Base-by-base conservation (phyloP, 2,888 invertebrate species). In the Drosophila macrospina region DNA sequence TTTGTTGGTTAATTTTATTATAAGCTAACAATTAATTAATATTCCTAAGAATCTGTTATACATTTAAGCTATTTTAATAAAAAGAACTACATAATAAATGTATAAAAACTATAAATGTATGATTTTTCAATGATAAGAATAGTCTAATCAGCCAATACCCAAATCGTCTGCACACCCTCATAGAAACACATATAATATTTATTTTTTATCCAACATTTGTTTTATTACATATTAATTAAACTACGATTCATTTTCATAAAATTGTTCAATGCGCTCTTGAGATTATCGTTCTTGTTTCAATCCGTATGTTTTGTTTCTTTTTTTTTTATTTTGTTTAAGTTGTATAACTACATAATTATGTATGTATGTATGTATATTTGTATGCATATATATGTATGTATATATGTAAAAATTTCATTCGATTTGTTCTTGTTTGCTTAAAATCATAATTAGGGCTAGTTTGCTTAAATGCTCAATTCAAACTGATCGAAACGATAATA, bases 251-350 rank as follows among this genome's bases (percentile, higher is more conserved):
- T 69, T 74, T 80, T 72, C 79, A 74, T 85, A 79, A 83, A 84
- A 84, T 85, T 84, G 74, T 77, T 80, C 69, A 83, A 85, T 84
- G 78, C 77, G 74, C 47, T 83, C 68, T 68, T 75, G 79, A 82
- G 79, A 80, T 75, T 74, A 59, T 67, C 74, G 57, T 64, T 72
- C 50, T 62, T 37, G 20, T 63, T 63, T 50, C 24, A 41, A 59
- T 76, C 45, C 57, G 48, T 64, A 60, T 68, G 42, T 50, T 74
- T 69, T 69, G 4, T 13, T 67, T 28, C 47, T 73, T 73, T 63
- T 26, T 1, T 20, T 20, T 1, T 20, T 20, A 3, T 20, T 20
- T 2, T 54, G 32, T 55, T 55, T 55, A 52, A 68, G 59, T 74
- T 78, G 69, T 86, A 74, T 82, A 81, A 76, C 72, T 80, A 78